Conservation (phyloP, 2,797 vertebrate genomes). For the Brachymystax lenok region DNA sequence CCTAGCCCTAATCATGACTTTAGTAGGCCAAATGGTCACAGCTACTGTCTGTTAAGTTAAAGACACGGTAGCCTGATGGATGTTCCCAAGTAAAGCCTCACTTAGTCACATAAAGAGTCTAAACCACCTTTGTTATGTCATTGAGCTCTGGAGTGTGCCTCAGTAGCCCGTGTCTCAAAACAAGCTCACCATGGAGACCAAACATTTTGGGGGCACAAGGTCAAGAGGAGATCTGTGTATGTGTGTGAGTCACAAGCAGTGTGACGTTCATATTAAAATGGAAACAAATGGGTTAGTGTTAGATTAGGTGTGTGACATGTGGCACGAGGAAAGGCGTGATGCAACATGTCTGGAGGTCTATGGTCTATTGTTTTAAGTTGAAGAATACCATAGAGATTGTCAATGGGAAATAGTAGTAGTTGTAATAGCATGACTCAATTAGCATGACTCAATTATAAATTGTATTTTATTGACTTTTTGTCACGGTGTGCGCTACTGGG, state of each 20-base stretch:
- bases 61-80: not conserved
- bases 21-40: not conserved
- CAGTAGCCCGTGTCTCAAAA: constrained; percentile 11
- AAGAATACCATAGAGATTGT: not conserved
- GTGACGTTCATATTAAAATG: not conserved
- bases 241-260: constrained; percentile 5
- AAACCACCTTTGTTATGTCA: not conserved
- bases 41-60: not conserved
- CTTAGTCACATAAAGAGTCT: not conserved
- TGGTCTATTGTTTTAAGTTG: not conserved
- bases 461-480: too few species aligned
- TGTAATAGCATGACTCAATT: not conserved
- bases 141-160: not conserved
- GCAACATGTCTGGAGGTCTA: not conserved
- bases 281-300: constrained; percentile 7
- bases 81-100: not conserved
- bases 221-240: constrained; percentile 33
- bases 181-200: constrained; percentile 37
- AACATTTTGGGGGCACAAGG: constrained; percentile 31
- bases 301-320: not conserved
- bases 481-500: too few species aligned
- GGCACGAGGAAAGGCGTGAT: not conserved
- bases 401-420: not conserved
- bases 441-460: not conserved
- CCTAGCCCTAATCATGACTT: not conserved